A percentile compares a stretch with the other conserved stretches of the same genome.
Evolutionary conservation across 2,888 invertebrate species (phyloP).

Genomic region (Aporophyla nigra): DNA sequence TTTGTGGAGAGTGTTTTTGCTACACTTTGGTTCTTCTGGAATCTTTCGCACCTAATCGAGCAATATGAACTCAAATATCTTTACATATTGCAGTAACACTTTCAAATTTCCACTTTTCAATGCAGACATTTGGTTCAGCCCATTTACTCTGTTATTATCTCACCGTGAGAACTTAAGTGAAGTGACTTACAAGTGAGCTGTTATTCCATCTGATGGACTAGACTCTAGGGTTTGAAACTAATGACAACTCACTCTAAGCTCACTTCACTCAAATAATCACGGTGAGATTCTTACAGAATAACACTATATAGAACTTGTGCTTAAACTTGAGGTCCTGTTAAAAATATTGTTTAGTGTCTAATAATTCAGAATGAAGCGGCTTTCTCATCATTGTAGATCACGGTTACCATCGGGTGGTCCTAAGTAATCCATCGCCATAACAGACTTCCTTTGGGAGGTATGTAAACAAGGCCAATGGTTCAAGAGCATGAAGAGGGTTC

Average conservation of each 20-base stretch:
- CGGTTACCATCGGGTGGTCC: not conserved
- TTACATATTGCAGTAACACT: not conserved
- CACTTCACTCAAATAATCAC: too few species aligned
- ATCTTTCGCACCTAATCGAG: conserved; percentile 7
- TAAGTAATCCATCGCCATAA: not conserved
- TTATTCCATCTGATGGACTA: too few species aligned
- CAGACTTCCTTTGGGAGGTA: not conserved
- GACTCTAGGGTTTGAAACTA: too few species aligned
- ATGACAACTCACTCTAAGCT: too few species aligned
- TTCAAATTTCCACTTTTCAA: too few species aligned
- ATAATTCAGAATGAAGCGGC: too few species aligned
- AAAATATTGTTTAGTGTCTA: not conserved
- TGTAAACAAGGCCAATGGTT: not conserved
- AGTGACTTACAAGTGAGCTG: too few species aligned
- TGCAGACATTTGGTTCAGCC: too few species aligned
- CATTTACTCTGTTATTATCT: too few species aligned
- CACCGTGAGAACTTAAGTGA: too few species aligned
- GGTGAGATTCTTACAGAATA: too few species aligned
- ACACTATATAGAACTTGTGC: not conserved
- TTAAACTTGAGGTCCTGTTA: not conserved
- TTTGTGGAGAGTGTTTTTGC: conserved; percentile 48
- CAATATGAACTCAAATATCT: not conserved
- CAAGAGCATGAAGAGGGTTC: not conserved
- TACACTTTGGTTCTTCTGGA: conserved; percentile 32
- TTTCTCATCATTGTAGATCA: not conserved